These are phyloP conservation scores for Pheosia gnoma DNA, from an alignment of 2,888 invertebrate genomes.

Conservation along the genomic window DNA sequence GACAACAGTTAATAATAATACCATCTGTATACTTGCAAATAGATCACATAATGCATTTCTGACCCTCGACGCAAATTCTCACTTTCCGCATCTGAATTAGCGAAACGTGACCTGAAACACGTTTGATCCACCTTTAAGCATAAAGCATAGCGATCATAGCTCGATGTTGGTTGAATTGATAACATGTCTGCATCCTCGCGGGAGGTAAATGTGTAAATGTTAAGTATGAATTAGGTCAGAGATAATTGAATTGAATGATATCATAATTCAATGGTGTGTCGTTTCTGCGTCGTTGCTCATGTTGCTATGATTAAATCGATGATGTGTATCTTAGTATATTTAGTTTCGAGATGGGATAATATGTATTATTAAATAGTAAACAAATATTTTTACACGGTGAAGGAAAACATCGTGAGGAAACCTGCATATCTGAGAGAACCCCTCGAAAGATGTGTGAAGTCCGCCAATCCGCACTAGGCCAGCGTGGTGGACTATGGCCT, in stretches of 20 bases:
- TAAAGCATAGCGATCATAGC: neutral
- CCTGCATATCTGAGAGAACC: no score
- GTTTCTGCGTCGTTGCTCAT: neutral
- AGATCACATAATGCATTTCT: neutral
- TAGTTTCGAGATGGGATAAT: neutral
- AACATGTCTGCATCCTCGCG: neutral
- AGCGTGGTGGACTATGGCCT: no score
- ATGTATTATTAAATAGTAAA: neutral
- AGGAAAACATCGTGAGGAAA: no score
- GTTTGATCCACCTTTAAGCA: constrained; percentile 7
- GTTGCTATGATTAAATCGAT: neutral
- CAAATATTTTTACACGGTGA: no score
- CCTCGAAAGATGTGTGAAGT: no score
- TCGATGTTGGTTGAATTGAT: neutral
- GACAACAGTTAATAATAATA: no score
- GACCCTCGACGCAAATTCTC: constrained; percentile 12
- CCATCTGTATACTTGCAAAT: neutral
- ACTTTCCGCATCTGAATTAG: constrained; percentile 13
- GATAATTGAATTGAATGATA: neutral
- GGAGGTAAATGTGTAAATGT: neutral
- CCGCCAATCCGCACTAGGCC: no score
- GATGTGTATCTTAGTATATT: neutral
- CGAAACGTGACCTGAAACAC: constrained; percentile 16
- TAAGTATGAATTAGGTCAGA: neutral
- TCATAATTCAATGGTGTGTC: neutral